Evolutionary conservation across 1,140 invertebrate species (phyloP), one percentile per base, ranked within the genome.

Genomic region (Brachionus sp.): DNA sequence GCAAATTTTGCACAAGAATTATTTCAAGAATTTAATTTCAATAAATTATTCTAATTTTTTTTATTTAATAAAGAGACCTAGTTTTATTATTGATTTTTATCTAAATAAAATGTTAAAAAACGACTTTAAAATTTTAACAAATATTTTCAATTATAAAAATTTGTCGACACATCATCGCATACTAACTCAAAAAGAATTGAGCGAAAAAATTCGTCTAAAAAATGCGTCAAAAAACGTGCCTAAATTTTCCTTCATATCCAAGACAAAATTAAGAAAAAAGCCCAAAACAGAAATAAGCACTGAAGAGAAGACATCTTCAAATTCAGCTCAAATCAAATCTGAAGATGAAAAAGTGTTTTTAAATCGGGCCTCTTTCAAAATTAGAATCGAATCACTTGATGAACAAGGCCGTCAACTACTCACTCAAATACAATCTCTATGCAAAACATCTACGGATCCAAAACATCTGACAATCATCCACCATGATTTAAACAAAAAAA

Each of bases 21-120:
- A 57, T 57, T 57, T 57, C 16, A 66, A 66, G 4, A 66, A 33
- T 66, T n/a, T 33, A 66, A 66, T 66, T 66, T 66, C 64, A 37
- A 66, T 66, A 66, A 66, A 66, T 66, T 66, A 66, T 66, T 66
- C 64, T 66, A 66, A 66, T 66, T 66, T 66, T 66, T 37, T 12
- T 46, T 46, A 10, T 12, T 25, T 7, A 35, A 66, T 16, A 66
- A 10, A 66, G 29, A 66, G 7, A 7, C 29, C 29, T 37, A 57
- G 12, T 66, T 66, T 66, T 66, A 33, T 66, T 66, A 66, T 66
- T 66, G 64, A 66, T 66, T 66, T 66, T 66, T 33, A 33, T 37
- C 33, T 66, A 33, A 66, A 33, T 33, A 66, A n/a, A 37, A 33
- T 66, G 25, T n/a, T 33, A 33, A 66, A 66, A 66, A 66, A 33